Base-by-base conservation (phyloP, 2,888 invertebrate genomes). In the Phyto melanocephala region DNA sequence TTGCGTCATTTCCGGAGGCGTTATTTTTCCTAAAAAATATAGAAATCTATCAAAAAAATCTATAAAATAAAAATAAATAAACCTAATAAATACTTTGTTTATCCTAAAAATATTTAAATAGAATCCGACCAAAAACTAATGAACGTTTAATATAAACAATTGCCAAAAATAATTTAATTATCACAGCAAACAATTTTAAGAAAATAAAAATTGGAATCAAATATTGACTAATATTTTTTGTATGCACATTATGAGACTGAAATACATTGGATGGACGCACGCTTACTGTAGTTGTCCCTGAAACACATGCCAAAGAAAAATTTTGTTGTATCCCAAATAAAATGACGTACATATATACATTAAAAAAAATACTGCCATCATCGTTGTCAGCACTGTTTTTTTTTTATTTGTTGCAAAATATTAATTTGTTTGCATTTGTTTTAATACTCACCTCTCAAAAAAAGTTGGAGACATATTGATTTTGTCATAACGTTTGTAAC, bases 1-100 rank as follows among this genome's bases (percentile, higher is more conserved):
- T 37, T 24, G 35, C 81, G 78, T 78, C 78, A 81, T 65, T 58
- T 81, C 81, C 74, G 63, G 7, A 50, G 81, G 74, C 81, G 63
- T 63, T 42, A 54, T 50, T 65, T 58, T 8, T 56, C 20, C 22
- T 11, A 54, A 35, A 50, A 77, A 70, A 65, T 70, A 47, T 33
- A 42, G 40, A 77, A 72, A 68, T 81, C 35, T 11, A 58, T 50
- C 50, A 54, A 79, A 42, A 63, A 58, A 63, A 37, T 17, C 13
- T 37, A 58, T 35, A 42, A 74, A 68, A 52, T n/a, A 37, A 22
- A 24, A 40, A 60, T 22, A 52, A 68, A 72, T 22, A 42, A 20
- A 54, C 1, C 28, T 37, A 28, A 7, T 20, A 54, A 40, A 58
- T 22, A 33, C 35, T 42, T 71, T 71, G 65, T 71, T 81, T 71